phyloP scores from a whole-genome alignment of 2,113 vertebrate species.

The Coryphaenoides rupestris region DNA sequence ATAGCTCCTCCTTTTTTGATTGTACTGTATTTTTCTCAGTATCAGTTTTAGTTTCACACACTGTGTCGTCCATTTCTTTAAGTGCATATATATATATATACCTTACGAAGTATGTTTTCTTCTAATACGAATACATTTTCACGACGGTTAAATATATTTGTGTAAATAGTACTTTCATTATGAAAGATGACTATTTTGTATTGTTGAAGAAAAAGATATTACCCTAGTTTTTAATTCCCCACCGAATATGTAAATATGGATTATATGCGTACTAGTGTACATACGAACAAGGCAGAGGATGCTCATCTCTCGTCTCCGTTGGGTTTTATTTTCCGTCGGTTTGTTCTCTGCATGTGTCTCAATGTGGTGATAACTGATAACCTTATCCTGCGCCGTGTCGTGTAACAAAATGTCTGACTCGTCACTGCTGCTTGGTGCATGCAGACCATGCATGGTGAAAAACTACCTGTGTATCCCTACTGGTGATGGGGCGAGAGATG shows the following conservation, averaged over 20 bases:
- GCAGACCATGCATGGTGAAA: constrained; percentile 77
- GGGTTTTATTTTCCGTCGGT: constrained; percentile 51
- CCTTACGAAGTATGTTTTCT: constrained; percentile 61
- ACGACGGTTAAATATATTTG: constrained; percentile 74
- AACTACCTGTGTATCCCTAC: constrained; percentile 76
- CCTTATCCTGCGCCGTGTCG: constrained; percentile 75
- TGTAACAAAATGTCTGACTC: constrained; percentile 71
- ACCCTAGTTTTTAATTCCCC: constrained; percentile 78
- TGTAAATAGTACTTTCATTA: constrained; percentile 81
- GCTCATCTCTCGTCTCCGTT: constrained; percentile 58
- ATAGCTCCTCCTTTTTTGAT: constrained; percentile 55
- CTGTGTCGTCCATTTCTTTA: constrained; percentile 59
- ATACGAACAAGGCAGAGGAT: constrained; percentile 72
- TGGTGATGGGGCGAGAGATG: constrained; percentile 64
- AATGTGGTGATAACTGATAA: constrained; percentile 80
- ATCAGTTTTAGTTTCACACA: constrained; percentile 49
- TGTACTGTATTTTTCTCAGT: constrained; percentile 56
- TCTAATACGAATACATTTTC: constrained; percentile 70
- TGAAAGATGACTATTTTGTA: constrained; percentile 83
- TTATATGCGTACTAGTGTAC: constrained; percentile 76
- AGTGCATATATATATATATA: constrained; percentile 62
- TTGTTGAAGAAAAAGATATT: constrained; percentile 74
- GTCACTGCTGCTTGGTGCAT: constrained; percentile 80
- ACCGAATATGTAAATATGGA: constrained; percentile 75
- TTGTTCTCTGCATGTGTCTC: constrained; percentile 79